Evolutionary conservation across 2,797 vertebrate genomes (phyloP), one percentile per base, ranked within the genome.

Genomic region (Bufotes viridis): DNA sequence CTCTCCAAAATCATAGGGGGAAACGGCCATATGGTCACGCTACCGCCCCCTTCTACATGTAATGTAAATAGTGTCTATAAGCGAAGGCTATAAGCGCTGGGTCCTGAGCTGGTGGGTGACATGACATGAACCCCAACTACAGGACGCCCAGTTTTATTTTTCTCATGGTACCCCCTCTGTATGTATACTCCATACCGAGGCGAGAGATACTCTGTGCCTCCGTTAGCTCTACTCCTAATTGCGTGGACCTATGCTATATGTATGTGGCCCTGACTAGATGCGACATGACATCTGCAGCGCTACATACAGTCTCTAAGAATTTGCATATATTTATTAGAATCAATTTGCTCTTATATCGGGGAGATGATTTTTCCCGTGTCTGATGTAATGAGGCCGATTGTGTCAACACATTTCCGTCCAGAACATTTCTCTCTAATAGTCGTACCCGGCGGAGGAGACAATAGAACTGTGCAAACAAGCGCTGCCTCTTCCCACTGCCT

Each of bases 331-430:
- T 57, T n/a, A 3, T 26, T 69, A 83, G 70, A 18, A 83, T 70
- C 13, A 70, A 83, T 83, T 83, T 67, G 29, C 22, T 70, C n/a
- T 14, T n/a, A 55, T 55, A 70, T 67, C 49, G 29, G 49, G n/a
- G 53, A 83, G 29, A 74, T 29, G 17, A 29, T 61, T 20, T 14
- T 22, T 18, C 4, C 74, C 53, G 58, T 60, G 75, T 34, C 75
- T 55, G 75, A 78, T 69, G 60, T 86, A 86, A 86, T 86, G 75
- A 86, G 70, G 29, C 84, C 51, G 22, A 63, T 67, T 42, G 51
- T 67, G 49, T 57, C 74, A 79, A 29, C 61, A 79, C n/a, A 51
- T 84, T 84, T 34, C 22, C 14, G 49, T 53, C 34, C 84, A 78
- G 63, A 69, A 69, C 61, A 69, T 67, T 79, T 79, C 49, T 65